A percentile compares a stretch with the other conserved stretches of the same genome.
Conservation (phyloP, 2,888 invertebrate genomes). For the Ophioninae sp. region DNA sequence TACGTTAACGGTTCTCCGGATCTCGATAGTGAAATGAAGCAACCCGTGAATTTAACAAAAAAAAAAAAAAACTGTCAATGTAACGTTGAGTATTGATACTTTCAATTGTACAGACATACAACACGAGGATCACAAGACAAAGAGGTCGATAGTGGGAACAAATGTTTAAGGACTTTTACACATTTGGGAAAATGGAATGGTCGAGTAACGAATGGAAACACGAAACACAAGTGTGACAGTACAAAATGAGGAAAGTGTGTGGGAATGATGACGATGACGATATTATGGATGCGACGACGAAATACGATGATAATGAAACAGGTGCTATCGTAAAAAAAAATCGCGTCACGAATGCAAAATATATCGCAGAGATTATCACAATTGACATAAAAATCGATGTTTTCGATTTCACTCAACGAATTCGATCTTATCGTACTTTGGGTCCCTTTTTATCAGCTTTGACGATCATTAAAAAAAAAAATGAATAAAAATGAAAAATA, state of each 20-base stretch:
- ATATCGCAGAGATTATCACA: constrained; percentile 13
- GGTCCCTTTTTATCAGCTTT: no score
- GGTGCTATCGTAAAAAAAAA: constrained; percentile 19
- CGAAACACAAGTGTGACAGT: not conserved
- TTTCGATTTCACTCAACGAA: no score
- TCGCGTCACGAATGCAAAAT: not conserved
- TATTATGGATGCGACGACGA: constrained; percentile 53
- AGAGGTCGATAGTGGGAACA: constrained; percentile 67
- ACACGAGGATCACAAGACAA: constrained; percentile 78
- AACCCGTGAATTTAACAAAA: constrained; percentile 68
- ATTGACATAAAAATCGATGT: no score
- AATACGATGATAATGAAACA: constrained; percentile 40
- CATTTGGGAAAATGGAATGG: not conserved
- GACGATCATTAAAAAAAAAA: no score
- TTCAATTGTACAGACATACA: constrained; percentile 80
- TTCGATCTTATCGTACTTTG: no score
- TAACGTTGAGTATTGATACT: constrained; percentile 81
- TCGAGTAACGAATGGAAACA: not conserved
- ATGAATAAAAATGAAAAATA: no score
- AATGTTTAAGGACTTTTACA: constrained; percentile 62
- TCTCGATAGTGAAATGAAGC: constrained; percentile 30
- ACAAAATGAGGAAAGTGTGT: constrained; percentile 11
- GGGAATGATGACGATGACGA: constrained; percentile 52
- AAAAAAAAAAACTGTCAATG: no score
- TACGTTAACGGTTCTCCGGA: constrained; percentile 12